Conservation (phyloP, 1,140 invertebrate genomes). For the Drosophila yakuba region DNA sequence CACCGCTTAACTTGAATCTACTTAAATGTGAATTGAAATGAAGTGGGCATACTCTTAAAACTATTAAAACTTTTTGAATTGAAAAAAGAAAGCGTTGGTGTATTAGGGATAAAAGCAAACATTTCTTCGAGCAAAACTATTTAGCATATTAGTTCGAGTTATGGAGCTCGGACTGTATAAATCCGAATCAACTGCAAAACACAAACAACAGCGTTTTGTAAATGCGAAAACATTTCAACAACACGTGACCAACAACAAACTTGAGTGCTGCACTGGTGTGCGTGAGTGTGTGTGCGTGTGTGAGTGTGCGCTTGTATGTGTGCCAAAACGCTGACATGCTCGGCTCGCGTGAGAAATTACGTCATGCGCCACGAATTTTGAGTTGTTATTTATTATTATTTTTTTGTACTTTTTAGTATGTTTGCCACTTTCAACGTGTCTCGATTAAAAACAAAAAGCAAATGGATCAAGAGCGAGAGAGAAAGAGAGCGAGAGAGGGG, state of each 20-base stretch:
- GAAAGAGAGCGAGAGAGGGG: conserved; percentile 14
- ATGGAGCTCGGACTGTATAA: conserved; percentile 15
- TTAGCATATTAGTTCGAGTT: background rate
- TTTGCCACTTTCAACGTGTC: conserved; percentile 70
- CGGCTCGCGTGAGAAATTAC: conserved; percentile 78
- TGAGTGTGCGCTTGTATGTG: conserved; percentile 17
- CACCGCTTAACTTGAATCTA: background rate
- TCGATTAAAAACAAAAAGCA: conserved; percentile 64
- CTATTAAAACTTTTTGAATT: no score
- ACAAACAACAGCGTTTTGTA: conserved; percentile 53
- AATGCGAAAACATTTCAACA: conserved; percentile 68
- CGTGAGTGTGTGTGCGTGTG: conserved; percentile 4
- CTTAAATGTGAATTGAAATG: background rate
- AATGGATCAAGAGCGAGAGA: conserved; percentile 4
- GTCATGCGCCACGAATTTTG: conserved; percentile 77
- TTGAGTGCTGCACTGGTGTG: conserved; percentile 23
- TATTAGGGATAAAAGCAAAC: no score
- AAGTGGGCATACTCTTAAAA: no score
- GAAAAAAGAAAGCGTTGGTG: no score
- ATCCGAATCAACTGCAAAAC: conserved; percentile 28
- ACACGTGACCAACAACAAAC: conserved; percentile 82
- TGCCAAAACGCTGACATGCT: conserved; percentile 68
- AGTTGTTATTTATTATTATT: conserved; percentile 48
- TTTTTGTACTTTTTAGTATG: conserved; percentile 23
- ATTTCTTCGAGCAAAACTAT: no score